Base-by-base conservation (phyloP, 1,140 invertebrate species). In the Mylabris phalerata region DNA sequence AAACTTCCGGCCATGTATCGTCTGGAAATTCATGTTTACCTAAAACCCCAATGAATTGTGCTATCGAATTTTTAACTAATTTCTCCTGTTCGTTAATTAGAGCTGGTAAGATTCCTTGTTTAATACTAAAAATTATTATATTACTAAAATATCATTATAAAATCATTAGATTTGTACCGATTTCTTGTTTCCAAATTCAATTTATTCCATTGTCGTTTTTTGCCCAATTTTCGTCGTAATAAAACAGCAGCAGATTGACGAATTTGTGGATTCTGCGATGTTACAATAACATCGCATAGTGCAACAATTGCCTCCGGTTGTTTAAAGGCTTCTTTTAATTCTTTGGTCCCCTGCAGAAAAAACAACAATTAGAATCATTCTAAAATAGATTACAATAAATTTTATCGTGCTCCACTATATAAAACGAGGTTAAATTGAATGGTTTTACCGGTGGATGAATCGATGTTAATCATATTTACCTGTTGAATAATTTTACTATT, bases 11-110 rank as follows among this genome's bases (percentile, higher is more conserved):
- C 87, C 88, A 90, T 7, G 71, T 66, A 63, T 83, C 81, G 41
- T 77, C 77, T 9, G 82, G 78, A 50, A 88, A 75, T 73, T 90
- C 88, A 74, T 89, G 86, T 60, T 84, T 87, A 13, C 85, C 80
- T 50, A 90, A 76, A 2, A 80, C 77, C 13, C 84, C 88, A 62
- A 86, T 78, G 48, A 87, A 73, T 66, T 84, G 82, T 9, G 82
- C 82, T 56, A 87, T 82, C 3, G 80, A 70, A 70, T 81, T 85
- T 63, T 82, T 82, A 1, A 87, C 84, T 41, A 69, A 71, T 64
- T 81, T 83, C 56, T 84, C 82, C 55, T 75, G 75, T 69, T 87
- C 85, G 32, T 75, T 71, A 2, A 84, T 67, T 11, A 87, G 67
- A 13, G 80, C 79, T 67, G 80, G 75, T 3, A 84, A 64, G 67